phyloP scores from a whole-genome alignment of 1,140 invertebrate genomes.

The Akabosia matsudoensis region DNA sequence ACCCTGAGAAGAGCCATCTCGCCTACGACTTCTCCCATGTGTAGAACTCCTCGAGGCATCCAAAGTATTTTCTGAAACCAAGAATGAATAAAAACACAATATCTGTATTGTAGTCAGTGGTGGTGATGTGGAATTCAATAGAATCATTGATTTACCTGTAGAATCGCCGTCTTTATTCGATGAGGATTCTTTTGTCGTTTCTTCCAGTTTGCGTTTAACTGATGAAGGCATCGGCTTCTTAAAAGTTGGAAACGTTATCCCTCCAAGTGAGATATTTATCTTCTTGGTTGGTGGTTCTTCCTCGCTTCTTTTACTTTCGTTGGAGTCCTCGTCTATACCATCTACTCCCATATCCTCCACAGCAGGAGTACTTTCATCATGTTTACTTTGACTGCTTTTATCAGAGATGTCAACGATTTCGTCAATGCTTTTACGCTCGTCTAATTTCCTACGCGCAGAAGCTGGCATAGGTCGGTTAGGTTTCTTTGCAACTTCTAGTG shows the following conservation, averaged over 20 bases:
- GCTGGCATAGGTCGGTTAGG: too few species aligned
- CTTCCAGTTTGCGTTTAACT: neutral
- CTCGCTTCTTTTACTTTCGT: neutral
- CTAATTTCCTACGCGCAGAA: neutral
- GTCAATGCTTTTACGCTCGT: neutral
- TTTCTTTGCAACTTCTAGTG: neutral
- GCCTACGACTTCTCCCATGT: neutral
- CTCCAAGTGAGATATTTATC: neutral
- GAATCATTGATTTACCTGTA: too few species aligned
- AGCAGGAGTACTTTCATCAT: too few species aligned
- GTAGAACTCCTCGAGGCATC: neutral
- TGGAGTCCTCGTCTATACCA: neutral
- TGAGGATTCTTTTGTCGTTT: neutral
- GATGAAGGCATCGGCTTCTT: neutral
- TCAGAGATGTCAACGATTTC: too few species aligned
- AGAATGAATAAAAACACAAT: neutral
- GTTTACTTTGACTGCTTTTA: too few species aligned
- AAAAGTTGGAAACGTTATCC: constrained; percentile 8
- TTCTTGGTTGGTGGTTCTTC: neutral
- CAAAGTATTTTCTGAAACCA: neutral
- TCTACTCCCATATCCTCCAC: too few species aligned
- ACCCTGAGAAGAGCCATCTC: neutral
- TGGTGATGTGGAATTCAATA: too few species aligned
- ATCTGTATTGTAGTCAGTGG: too few species aligned
- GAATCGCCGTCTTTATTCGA: neutral